Evolutionary conservation across 2,888 invertebrate genomes (phyloP).

Genomic region (Xestia ashworthii): DNA sequence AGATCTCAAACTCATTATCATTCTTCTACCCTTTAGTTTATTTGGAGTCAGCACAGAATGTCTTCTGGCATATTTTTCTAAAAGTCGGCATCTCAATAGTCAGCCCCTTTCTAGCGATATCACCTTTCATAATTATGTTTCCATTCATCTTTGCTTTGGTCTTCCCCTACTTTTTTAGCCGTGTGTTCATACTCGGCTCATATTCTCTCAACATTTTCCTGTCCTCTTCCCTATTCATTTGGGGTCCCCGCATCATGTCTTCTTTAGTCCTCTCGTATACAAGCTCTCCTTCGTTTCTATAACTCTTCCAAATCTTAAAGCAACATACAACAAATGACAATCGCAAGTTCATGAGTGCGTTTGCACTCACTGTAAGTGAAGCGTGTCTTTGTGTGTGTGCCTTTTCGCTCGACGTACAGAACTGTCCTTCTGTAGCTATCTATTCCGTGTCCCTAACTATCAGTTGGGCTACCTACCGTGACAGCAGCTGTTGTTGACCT

Average conservation of each 20-base stretch:
- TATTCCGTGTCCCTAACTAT: constrained; percentile 38
- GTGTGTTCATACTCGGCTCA: not conserved
- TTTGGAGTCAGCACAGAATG: not conserved
- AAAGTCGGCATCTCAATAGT: not conserved
- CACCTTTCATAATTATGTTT: no score
- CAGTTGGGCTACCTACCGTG: constrained; percentile 67
- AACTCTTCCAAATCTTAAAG: not conserved
- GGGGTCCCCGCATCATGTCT: no score
- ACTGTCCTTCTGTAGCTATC: constrained; percentile 13
- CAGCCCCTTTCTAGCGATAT: no score
- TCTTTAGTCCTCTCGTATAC: not conserved
- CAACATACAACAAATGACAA: no score
- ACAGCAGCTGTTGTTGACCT: constrained; percentile 64
- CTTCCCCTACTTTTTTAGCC: no score
- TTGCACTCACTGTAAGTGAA: not conserved
- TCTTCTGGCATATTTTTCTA: not conserved
- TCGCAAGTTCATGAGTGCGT: no score
- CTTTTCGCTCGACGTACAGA: not conserved
- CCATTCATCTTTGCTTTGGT: no score
- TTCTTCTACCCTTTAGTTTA: not conserved
- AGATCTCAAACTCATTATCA: not conserved
- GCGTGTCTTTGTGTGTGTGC: no score
- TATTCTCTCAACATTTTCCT: not conserved
- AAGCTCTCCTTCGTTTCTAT: not conserved
- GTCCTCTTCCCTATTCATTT: not conserved